Conservation (phyloP, 2,888 invertebrate genomes). For the Nomada ferruginata region DNA sequence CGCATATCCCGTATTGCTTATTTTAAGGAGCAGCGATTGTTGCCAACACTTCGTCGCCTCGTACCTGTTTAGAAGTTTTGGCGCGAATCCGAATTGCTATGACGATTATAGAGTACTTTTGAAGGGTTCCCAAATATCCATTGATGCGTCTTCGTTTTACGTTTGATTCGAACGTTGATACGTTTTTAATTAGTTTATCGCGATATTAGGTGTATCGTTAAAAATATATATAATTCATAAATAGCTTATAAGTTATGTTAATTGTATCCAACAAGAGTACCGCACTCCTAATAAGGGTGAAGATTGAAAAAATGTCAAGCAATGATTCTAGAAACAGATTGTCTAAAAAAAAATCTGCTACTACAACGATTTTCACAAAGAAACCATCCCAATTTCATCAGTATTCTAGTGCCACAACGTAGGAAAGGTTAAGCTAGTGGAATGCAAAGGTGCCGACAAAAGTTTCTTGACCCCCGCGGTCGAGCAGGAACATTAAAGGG, state of each 20-base stretch:
- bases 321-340: conserved; percentile 1
- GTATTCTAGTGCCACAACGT: not conserved
- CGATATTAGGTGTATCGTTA: not conserved
- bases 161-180: not conserved
- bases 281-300: conserved; percentile 2
- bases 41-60: conserved; percentile 37
- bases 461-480: conserved; percentile 14
- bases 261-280: conserved; percentile 6
- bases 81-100: conserved; percentile 43
- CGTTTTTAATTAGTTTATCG: conserved; percentile 5
- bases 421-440: conserved; percentile 25
- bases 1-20: conserved; percentile 30
- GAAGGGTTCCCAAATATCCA: conserved; percentile 33
- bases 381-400: conserved; percentile 21
- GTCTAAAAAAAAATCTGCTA: not conserved
- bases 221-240: conserved; percentile 1
- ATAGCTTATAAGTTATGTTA: not conserved
- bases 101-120: conserved; percentile 25
- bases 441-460: not conserved
- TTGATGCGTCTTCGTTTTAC: not conserved
- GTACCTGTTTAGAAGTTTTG: conserved; percentile 53
- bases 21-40: conserved; percentile 38
- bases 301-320: conserved; percentile 3
- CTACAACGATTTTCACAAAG: conserved; percentile 6
- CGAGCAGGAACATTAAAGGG: not conserved